Evolutionary conservation across 2,113 vertebrate genomes (phyloP).

Genomic region (Trichechus manatus): DNA sequence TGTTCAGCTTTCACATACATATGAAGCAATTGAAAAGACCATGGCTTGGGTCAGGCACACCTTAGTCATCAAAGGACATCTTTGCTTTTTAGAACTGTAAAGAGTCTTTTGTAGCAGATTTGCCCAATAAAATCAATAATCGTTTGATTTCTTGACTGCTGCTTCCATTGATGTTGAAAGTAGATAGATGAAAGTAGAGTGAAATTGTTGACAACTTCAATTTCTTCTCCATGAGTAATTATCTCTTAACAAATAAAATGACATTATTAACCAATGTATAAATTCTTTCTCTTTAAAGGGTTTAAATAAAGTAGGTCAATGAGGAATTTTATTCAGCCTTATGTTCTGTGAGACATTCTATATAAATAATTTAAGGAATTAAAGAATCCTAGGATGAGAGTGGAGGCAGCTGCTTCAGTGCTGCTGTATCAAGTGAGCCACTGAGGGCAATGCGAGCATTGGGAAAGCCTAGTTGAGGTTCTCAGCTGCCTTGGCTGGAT

Average conservation of each 20-base stretch:
- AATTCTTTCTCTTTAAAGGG: background rate
- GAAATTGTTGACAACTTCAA: too few species aligned
- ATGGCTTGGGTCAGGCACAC: too few species aligned
- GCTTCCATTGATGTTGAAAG: too few species aligned
- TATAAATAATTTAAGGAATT: background rate
- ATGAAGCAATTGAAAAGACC: too few species aligned
- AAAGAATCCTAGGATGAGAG: background rate
- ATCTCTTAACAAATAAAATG: background rate
- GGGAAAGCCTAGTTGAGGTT: background rate
- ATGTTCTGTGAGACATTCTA: background rate
- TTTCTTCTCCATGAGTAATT: background rate
- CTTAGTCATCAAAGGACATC: too few species aligned
- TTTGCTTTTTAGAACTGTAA: too few species aligned
- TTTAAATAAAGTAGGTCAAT: background rate
- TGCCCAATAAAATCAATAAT: too few species aligned
- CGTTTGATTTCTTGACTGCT: too few species aligned
- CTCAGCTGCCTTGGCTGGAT: background rate
- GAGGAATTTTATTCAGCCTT: background rate
- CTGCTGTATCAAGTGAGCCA: background rate
- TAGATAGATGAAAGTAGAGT: too few species aligned
- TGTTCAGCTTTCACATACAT: too few species aligned
- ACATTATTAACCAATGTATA: background rate
- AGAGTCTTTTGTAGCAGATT: too few species aligned
- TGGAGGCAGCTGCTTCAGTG: background rate
- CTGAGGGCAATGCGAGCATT: background rate